phyloP scores from a whole-genome alignment of 1,140 invertebrate species.

The Philopotamus ludificatus region DNA sequence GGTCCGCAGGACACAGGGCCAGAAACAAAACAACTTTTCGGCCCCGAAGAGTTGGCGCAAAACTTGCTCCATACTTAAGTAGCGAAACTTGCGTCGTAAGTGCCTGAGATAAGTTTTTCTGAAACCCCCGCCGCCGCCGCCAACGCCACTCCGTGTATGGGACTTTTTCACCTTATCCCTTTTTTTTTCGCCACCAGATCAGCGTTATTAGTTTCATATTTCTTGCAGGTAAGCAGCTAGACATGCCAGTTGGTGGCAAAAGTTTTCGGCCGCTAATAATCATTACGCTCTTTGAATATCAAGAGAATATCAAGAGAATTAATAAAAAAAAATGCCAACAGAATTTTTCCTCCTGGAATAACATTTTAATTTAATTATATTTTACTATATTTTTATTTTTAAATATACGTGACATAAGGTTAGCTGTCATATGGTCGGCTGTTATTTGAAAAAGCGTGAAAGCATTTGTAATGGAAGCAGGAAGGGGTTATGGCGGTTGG shows the following conservation, averaged over 20 bases:
- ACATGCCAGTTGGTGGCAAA: no score
- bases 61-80: conserved; percentile 29
- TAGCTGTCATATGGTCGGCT: no score
- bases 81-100: conserved; percentile 18
- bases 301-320: no score
- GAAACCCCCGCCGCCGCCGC: not conserved
- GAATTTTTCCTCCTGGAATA: no score
- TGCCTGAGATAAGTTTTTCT: conserved; percentile 8
- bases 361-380: no score
- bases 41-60: conserved; percentile 4
- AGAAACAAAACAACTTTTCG: conserved; percentile 35
- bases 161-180: conserved; percentile 21
- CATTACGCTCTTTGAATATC: no score
- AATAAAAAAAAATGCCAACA: no score
- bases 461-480: not conserved
- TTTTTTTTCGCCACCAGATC: conserved; percentile 20
- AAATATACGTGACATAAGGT: not conserved
- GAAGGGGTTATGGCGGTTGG: no score
- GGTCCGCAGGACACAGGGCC: conserved; percentile 20
- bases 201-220: conserved; percentile 37
- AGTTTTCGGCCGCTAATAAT: no score
- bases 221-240: conserved; percentile 13
- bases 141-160: not conserved
- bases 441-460: conserved; percentile 1
- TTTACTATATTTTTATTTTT: not conserved